These are phyloP conservation scores for Pseudomyrmex cubaensis DNA, from an alignment of 1,140 invertebrate genomes.

Conservation along the genomic window DNA sequence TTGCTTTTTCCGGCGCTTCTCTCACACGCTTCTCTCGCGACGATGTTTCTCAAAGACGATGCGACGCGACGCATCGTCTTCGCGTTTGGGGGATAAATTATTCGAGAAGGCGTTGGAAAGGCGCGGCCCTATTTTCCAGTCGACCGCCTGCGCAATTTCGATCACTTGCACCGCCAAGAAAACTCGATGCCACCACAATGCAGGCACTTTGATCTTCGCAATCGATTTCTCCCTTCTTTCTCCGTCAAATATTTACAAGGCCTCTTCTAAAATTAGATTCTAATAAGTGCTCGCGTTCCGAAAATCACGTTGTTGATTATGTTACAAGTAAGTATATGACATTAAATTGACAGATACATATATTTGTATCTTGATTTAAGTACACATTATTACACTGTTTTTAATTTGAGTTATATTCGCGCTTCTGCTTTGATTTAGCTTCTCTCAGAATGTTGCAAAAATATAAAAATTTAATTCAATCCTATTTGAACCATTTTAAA, in stretches of 20 bases:
- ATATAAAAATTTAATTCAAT: neutral
- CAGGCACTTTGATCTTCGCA: slow-evolving; percentile 12
- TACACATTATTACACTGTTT: neutral
- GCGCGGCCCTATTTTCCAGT: slow-evolving; percentile 62
- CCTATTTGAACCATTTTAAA: neutral
- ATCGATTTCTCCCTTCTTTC: slow-evolving; percentile 29
- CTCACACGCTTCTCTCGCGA: neutral
- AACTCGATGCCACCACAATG: slow-evolving; percentile 34
- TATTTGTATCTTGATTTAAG: neutral
- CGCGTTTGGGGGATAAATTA: slow-evolving; percentile 61
- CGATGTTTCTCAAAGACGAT: slow-evolving; percentile 36
- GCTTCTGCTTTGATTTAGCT: neutral
- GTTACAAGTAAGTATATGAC: neutral
- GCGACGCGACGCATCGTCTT: slow-evolving; percentile 30
- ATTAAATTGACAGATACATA: neutral
- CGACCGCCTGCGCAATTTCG: slow-evolving; percentile 60
- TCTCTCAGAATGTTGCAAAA: too few species aligned
- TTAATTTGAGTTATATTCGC: neutral
- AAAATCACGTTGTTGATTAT: neutral
- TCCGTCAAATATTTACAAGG: too few species aligned
- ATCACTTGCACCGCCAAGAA: slow-evolving; percentile 52
- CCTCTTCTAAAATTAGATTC: too few species aligned
- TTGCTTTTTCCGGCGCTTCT: too few species aligned
- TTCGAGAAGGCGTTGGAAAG: slow-evolving; percentile 58
- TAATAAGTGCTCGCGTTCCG: neutral